phyloP scores from a whole-genome alignment of 2,797 vertebrate genomes.

The Bufotes viridis region DNA sequence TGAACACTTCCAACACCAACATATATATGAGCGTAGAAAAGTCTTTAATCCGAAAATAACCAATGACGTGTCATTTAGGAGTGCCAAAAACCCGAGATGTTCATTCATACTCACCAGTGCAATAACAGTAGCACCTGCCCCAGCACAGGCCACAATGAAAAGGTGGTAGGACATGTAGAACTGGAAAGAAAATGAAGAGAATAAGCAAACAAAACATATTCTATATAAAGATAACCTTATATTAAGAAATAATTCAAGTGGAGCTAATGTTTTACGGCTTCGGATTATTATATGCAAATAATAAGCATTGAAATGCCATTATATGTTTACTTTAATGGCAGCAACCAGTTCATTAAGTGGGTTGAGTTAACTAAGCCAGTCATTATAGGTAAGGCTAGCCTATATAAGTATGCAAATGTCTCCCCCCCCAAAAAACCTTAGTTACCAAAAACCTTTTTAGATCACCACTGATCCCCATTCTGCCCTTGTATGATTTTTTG shows the following conservation, averaged over 20 bases:
- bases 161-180: conserved; percentile 99
- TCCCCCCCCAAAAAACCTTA: too few species aligned
- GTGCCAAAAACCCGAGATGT: background rate
- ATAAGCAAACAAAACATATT: background rate
- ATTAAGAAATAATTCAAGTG: background rate
- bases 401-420: too few species aligned
- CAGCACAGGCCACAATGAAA: conserved; percentile 97
- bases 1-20: background rate
- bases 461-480: too few species aligned
- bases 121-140: conserved; percentile 96
- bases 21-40: background rate
- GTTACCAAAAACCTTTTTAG: too few species aligned
- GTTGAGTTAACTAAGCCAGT: too few species aligned
- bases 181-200: conserved; percentile 70
- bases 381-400: too few species aligned
- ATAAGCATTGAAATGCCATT: background rate
- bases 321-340: too few species aligned
- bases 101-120: conserved; percentile 88
- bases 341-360: too few species aligned
- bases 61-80: background rate
- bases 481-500: too few species aligned
- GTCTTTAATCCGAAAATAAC: background rate
- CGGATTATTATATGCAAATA: background rate
- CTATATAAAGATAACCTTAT: background rate
- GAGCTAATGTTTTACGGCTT: background rate